Conservation (phyloP, 2,797 vertebrate species). For the Artibeus jamaicensis region DNA sequence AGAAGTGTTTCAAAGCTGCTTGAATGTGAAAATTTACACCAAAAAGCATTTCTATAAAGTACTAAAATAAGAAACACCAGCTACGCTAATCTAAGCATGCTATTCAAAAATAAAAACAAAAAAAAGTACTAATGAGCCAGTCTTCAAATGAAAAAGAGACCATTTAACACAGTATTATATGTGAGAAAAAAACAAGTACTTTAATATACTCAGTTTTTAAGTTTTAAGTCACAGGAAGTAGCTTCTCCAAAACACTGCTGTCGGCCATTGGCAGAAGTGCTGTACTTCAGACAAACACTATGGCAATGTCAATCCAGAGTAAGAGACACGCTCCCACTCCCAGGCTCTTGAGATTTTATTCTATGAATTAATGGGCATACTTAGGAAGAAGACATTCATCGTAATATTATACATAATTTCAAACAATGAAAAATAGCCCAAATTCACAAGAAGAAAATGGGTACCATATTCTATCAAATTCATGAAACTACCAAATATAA, state of each 20-base stretch:
- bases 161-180: neutral
- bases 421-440: slow-evolving; percentile 14
- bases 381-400: neutral
- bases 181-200: neutral
- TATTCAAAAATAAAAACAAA: neutral
- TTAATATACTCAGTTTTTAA: neutral
- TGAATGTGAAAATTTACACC: neutral
- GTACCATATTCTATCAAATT: neutral
- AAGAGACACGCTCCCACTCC: neutral
- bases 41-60: neutral
- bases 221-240: neutral
- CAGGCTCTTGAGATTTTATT: neutral
- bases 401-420: neutral
- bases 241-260: rapidly evolving
- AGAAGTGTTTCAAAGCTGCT: neutral
- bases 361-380: neutral
- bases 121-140: neutral
- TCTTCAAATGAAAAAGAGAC: neutral
- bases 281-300: neutral
- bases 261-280: neutral
- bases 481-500: neutral
- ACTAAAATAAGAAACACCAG: neutral
- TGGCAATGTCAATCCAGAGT: neutral
- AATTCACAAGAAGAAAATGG: neutral
- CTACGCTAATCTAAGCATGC: neutral